Conservation (phyloP, 2,888 invertebrate species). For the Pseudococcus longispinus region DNA sequence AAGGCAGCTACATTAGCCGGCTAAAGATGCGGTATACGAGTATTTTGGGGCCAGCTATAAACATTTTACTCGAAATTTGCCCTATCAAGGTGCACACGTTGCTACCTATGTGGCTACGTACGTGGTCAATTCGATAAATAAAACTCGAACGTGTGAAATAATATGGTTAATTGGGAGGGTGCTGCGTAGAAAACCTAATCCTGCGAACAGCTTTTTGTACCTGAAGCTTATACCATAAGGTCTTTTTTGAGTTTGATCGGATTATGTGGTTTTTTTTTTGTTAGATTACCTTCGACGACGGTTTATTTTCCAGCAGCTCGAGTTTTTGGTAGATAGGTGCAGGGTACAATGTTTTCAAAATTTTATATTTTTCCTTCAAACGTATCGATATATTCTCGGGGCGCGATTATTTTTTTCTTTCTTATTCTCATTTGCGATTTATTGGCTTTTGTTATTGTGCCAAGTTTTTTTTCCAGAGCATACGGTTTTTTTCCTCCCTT, state of each 20-base stretch:
- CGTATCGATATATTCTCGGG: background rate
- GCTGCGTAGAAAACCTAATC: background rate
- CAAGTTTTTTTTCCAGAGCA: background rate
- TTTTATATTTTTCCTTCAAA: slow-evolving; percentile 3
- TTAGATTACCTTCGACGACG: background rate
- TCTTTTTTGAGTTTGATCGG: background rate
- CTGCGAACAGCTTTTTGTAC: background rate
- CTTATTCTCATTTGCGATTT: slow-evolving; percentile 29
- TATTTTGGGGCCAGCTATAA: background rate
- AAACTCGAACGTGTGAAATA: background rate
- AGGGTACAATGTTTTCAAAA: background rate
- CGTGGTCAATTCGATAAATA: background rate
- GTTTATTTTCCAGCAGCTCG: background rate
- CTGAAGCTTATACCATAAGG: background rate
- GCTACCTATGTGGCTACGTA: background rate
- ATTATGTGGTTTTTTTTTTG: background rate
- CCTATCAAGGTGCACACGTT: background rate
- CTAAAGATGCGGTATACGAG: background rate
- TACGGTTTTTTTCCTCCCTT: background rate
- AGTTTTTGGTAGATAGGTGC: background rate
- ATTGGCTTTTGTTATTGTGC: slow-evolving; percentile 30
- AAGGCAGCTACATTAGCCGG: background rate
- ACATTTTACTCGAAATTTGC: background rate
- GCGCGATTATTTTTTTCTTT: background rate
- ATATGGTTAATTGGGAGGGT: background rate